Base-by-base conservation (phyloP, 2,888 invertebrate species). In the Galerucella calmariensis region DNA sequence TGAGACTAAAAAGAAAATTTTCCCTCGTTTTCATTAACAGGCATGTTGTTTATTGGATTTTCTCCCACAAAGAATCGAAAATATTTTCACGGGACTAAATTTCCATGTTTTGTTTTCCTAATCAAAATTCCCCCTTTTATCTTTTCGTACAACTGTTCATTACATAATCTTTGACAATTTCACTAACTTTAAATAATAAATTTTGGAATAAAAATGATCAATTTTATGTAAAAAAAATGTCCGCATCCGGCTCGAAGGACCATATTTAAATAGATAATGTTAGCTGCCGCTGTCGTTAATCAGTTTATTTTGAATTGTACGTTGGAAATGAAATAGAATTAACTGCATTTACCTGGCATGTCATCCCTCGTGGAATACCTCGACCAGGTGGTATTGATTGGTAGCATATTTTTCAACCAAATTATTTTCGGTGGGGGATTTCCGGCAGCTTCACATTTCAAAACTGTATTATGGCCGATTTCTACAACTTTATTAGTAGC, bases 401-500 rank as follows among this genome's bases (percentile, higher is more conserved):
- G 98, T 84, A 97, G 90, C 86, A 94, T 93, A 89, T 98, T 96
- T 87, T 97, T 94, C 80, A 98, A 92, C 99, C 99, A 99, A 80
- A 94, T 92, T 83, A 98, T 94, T 82, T 91, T 91, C 12, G 94
- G 94, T 48, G 93, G 88, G 4, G 97, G 97, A 84, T 90, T 94
- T 70, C 98, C 98, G 61, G 91, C 91, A 53, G 97, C 98, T 77
- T 94, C 92, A 88, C 99, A 99, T 61, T 93, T 93, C 83, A 99
- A 92, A 35, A 95, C 92, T 14, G 97, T 95, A 62, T 94, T 95
- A 88, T 97, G 95, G 20, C 97, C 97, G 80, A 96, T 97, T 89
- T 99, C 99, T 69, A 98, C 98, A 70, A 97, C 98, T 89, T 97
- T 96, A 78, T 97, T 96, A 74, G 97, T 94, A 77, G 92, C 92